Evolutionary conservation across 2,113 vertebrate genomes (phyloP), one percentile per base, ranked within the genome.

Genomic region (Melanotaenia duboulayi): DNA sequence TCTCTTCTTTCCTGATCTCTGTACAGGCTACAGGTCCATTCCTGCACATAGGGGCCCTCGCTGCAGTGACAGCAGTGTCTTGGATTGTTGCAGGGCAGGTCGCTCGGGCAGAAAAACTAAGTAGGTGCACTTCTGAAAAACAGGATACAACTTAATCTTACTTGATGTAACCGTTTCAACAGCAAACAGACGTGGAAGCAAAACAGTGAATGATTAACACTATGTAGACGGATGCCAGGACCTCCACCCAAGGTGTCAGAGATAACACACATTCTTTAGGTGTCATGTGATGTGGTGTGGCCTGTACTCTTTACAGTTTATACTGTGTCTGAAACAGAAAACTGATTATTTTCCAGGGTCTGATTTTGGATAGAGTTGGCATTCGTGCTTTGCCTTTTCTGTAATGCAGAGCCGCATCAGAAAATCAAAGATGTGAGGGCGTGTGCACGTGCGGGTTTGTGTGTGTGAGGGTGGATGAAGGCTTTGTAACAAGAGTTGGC

Each of bases 21-120:
- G 8, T 65, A 37, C 84, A 99, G 98, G 97, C 96, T 46, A 99
- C 97, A 14, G 97, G 96, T 32, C 98, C 98, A 0, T 99, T 99
- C 85, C 91, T 99, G 86, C 97, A 99, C 66, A 87, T 99, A 20
- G 97, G 97, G 58, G 97, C 96, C 2, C 92, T 99, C 11, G 95
- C 86, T 0, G 95, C 94, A 0, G 72, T 95, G 74, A 98, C 97
- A 0, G 93, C 94, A 0, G 90, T 99, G 89, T 95, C 97, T 1
- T 99, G 98, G 98, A 93, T 99, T 24, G 91, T 99, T 35, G 97
- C 97, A 0, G 97, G 96, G 67, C 97, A 96, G 81, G 96, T 99
- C 16, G 95, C 96, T 49, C 93, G 96, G 0, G 85, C 90, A 0
- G 97, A 99, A 81, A 95, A 93, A 90, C 94, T 94, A 80, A 94